Base-by-base conservation (phyloP, 2,113 vertebrate genomes). In the Corvus hawaiiensis region DNA sequence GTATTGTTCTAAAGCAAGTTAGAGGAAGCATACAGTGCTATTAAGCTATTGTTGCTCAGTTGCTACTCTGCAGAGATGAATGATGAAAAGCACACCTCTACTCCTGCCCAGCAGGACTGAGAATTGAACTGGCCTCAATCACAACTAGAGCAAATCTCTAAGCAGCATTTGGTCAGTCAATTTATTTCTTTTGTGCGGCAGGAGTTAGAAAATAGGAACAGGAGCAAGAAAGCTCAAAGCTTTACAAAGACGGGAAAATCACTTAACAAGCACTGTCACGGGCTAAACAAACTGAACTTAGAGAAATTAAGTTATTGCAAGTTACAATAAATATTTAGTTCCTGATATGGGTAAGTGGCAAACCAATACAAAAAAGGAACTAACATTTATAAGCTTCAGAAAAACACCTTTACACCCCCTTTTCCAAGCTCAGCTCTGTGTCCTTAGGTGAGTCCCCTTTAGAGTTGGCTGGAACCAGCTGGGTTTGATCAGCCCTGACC, bases 191-290 rank as follows among this genome's bases (percentile, higher is more conserved):
- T 4, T 4, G 16, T 30, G 7, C 33, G 19, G 56, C 1, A 1
- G 33, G 3, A 30, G 11, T 61, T 10, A 51, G n/a, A 85, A 88
- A 71, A 49, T 2, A 55, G 16, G 7, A 93, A 39, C 1, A 55
- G 14, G 11, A 84, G 9, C 13, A 71, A 71, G 28, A 62, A 87
- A 68, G 10, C 5, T 63, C 48, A 33, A 14, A 14, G 13, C 20
- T 49, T 56, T 16, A 62, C 32, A 81, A 67, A 66, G 9, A 43
- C 30, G 68, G 27, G 4, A 28, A 76, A 78, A 48, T 44, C 14
- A 26, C 33, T 23, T 68, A 30, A 16, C 4, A 41, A 6, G 43
- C 21, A 39, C 28, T 26, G 11, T 72, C 12, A 30, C 0, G 0
- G 8, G 8, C 20, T 55, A 55, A 82, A 74, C 0, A 16, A 13